A percentile compares a stretch with the other conserved stretches of the same genome.
phyloP scores from a whole-genome alignment of 2,888 invertebrate species.

The Brachypterus glaber region DNA sequence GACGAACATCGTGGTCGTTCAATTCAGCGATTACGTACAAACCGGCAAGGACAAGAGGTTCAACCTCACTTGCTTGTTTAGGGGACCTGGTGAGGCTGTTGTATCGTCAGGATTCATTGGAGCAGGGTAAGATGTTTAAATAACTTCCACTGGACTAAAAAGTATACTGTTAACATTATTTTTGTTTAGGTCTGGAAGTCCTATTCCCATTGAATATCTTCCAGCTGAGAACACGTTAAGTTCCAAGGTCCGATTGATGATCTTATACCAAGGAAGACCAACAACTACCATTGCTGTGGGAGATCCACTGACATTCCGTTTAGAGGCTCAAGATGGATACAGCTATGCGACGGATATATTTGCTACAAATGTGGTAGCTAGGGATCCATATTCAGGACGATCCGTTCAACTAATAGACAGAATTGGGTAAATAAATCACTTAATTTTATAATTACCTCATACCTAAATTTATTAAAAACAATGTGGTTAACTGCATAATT shows the following conservation, averaged over 20 bases:
- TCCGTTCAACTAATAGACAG: conserved; percentile 84
- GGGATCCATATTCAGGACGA: conserved; percentile 85
- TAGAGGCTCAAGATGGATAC: conserved; percentile 83
- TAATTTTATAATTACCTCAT: conserved; percentile 2
- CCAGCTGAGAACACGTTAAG: conserved; percentile 87
- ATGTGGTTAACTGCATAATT: neutral
- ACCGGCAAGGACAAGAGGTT: conserved; percentile 84
- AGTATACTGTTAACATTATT: neutral
- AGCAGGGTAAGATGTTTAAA: conserved; percentile 52
- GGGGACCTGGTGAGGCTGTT: conserved; percentile 86
- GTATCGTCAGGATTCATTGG: conserved; percentile 89
- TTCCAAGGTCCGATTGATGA: conserved; percentile 75
- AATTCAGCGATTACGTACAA: conserved; percentile 88
- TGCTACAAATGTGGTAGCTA: conserved; percentile 84
- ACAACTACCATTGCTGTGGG: conserved; percentile 91
- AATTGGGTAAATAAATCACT: conserved; percentile 57
- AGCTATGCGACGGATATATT: conserved; percentile 85
- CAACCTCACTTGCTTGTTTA: conserved; percentile 84
- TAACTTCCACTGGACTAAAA: conserved; percentile 2
- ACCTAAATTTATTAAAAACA: neutral
- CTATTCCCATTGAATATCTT: conserved; percentile 84
- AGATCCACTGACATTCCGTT: conserved; percentile 78
- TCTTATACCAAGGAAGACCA: conserved; percentile 81
- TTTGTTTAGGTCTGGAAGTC: conserved; percentile 70
- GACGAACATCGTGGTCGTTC: conserved; percentile 89